Evolutionary conservation across 2,888 invertebrate species (phyloP), one percentile per base, ranked within the genome.

Genomic region (Andrena marginata): DNA sequence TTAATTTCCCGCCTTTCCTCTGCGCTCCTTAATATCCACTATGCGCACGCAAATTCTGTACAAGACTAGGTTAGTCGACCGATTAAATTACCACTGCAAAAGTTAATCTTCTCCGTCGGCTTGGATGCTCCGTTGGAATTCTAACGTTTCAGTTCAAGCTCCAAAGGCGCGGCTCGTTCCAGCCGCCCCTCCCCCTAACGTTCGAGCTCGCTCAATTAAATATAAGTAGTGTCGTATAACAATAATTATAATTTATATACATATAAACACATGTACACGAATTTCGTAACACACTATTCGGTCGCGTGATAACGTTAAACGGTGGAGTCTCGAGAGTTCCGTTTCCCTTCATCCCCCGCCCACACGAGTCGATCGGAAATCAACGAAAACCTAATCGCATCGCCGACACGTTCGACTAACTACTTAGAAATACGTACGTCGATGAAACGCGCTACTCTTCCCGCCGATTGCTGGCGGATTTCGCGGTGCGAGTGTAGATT

Each of bases 211-310:
- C 77, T 67, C 80, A 82, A 87, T 87, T 89, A 86, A 87, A 89
- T 88, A 88, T 85, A 85, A 77, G 81, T 82, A 81, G 75, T 86
- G 82, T 87, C 65, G 75, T 85, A 63, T 90, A 93, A 93, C 91
- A 91, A 90, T 91, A 91, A 93, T 91, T 89, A 91, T 91, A 91
- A 92, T 91, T 90, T 93, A 93, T 93, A 91, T 93, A 93, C 92
- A 93, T 93, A 93, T 93, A 91, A 93, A 93, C 93, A 93, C 92
- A 93, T 93, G 91, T 93, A 93, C 93, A 93, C 91, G 80, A 88
- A 91, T 87, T 87, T 89, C 80, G 82, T 79, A 84, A 89, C 83
- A 78, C 82, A 84, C 77, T 79, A 74, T 82, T 82, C 72, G 80
- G 73, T 72, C 65, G 75, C 77, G 77, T 64, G 76, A 26, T 75